phyloP scores from a whole-genome alignment of 2,797 vertebrate genomes.

The Perodicticus potto region DNA sequence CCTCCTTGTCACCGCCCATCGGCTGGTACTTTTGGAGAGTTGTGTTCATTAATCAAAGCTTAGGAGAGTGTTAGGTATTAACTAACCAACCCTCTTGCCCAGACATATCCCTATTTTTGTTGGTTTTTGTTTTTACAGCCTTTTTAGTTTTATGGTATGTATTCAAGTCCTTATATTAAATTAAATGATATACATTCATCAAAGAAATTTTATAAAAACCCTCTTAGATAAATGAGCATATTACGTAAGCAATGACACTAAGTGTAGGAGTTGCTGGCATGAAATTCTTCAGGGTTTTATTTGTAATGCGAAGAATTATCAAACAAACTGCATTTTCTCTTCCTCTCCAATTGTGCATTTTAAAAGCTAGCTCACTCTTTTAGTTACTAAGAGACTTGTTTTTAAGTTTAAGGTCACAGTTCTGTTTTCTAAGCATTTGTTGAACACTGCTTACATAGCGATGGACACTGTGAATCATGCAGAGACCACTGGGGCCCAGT shows the following conservation, averaged over 20 bases:
- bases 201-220: background rate
- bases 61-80: background rate
- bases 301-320: background rate
- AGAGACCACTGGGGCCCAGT: background rate
- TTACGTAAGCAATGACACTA: background rate
- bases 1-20: background rate
- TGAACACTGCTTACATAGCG: background rate
- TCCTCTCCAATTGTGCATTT: background rate
- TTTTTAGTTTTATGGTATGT: background rate
- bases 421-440: background rate
- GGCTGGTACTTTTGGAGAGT: constrained; percentile 10
- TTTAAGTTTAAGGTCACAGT: background rate
- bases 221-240: background rate
- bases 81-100: background rate
- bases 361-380: background rate
- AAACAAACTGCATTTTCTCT: background rate
- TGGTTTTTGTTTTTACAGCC: constrained; percentile 36
- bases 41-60: background rate
- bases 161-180: constrained; percentile 34
- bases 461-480: background rate
- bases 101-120: background rate
- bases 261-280: background rate
- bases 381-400: background rate
- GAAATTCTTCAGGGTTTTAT: background rate
- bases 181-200: background rate